phyloP scores from a whole-genome alignment of 2,113 vertebrate genomes.

The Nibea coibor region DNA sequence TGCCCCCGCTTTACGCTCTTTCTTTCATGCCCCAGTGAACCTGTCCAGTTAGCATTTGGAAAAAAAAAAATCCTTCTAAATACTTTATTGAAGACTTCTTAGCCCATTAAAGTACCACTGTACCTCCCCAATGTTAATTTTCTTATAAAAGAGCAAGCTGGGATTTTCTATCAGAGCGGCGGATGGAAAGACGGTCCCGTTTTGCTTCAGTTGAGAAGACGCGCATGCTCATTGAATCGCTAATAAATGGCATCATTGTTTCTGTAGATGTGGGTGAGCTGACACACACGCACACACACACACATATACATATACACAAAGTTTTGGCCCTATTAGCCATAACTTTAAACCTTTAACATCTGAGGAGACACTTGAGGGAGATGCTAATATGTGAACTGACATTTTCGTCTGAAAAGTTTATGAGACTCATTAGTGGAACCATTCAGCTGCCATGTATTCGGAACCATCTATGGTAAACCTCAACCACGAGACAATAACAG shows the following conservation, averaged over 20 bases:
- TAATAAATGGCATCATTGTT: conserved; percentile 78
- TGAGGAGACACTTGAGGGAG: conserved; percentile 54
- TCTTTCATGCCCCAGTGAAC: conserved; percentile 84
- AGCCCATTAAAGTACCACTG: conserved; percentile 83
- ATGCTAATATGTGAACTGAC: conserved; percentile 73
- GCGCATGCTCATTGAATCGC: conserved; percentile 64
- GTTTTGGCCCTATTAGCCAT: conserved; percentile 79
- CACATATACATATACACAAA: conserved; percentile 37
- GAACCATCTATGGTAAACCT: conserved; percentile 48
- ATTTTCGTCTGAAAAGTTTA: conserved; percentile 68
- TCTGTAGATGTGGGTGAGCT: conserved; percentile 49
- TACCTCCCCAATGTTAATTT: conserved; percentile 83
- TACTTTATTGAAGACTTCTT: conserved; percentile 83
- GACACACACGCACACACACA: conserved; percentile 11
- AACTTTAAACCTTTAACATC: conserved; percentile 75
- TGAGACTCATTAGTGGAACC: conserved; percentile 56
- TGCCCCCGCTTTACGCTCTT: conserved; percentile 76
- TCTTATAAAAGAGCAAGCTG: conserved; percentile 79
- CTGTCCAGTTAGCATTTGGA: conserved; percentile 79
- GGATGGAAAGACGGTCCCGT: conserved; percentile 73
- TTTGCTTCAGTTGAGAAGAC: conserved; percentile 80
- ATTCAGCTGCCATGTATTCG: conserved; percentile 39
- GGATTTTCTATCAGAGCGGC: conserved; percentile 78
- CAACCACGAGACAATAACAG: conserved; percentile 23
- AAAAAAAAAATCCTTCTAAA: conserved; percentile 78